A percentile compares a stretch with the other conserved stretches of the same genome.
Evolutionary conservation across 2,113 vertebrate species (phyloP).

Genomic region (Callochromis pleurospilus): DNA sequence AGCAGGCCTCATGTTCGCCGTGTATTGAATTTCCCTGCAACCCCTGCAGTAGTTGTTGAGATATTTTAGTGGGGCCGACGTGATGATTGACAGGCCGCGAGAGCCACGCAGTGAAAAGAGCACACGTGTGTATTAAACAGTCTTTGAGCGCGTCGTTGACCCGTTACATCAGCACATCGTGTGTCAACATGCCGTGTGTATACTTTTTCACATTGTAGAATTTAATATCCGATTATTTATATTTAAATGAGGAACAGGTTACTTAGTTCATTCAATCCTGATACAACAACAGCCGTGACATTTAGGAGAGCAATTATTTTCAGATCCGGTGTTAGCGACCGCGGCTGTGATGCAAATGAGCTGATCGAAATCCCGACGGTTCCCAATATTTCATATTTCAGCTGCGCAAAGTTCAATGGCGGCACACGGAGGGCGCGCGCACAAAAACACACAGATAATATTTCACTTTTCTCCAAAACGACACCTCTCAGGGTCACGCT

Average conservation of each 20-base stretch:
- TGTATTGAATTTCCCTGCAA: neutral
- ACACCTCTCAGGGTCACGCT: conserved; percentile 26
- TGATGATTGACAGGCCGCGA: neutral
- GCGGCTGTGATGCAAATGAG: conserved; percentile 26
- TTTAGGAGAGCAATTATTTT: conserved; percentile 51
- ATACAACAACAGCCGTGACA: conserved; percentile 40
- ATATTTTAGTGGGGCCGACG: neutral
- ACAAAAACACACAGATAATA: neutral
- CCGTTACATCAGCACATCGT: neutral
- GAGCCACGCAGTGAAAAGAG: neutral
- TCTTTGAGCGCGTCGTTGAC: neutral
- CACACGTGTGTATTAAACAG: neutral
- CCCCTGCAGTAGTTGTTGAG: neutral
- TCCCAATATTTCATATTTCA: conserved; percentile 16
- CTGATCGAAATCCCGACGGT: neutral
- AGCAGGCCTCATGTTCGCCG: neutral
- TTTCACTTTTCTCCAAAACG: neutral
- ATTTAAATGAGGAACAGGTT: conserved; percentile 29
- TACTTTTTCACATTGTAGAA: conserved; percentile 4
- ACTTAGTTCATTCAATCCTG: conserved; percentile 25
- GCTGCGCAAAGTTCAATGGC: neutral
- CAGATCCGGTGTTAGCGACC: conserved; percentile 5
- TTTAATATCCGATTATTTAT: conserved; percentile 33
- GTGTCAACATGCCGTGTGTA: neutral
- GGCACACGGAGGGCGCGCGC: neutral